These are phyloP conservation scores for Rhagophthalmus giganteus DNA, from an alignment of 2,888 invertebrate species.

Conservation along the genomic window DNA sequence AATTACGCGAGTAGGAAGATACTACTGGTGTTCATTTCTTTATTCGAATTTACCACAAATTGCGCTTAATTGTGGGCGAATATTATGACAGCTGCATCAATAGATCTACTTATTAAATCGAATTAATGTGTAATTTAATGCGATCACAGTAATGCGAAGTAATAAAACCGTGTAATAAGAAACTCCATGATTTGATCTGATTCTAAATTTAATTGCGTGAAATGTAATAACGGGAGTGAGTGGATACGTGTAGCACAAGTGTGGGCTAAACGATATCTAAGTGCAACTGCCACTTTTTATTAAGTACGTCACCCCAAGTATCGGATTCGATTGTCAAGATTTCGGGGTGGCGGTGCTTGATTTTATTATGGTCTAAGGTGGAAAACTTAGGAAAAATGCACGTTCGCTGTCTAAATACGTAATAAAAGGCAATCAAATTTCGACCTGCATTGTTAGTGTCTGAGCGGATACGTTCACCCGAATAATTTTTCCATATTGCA, in stretches of 20 bases:
- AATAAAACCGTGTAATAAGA: conserved; percentile 31
- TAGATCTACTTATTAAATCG: no score
- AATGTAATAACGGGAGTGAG: conserved; percentile 45
- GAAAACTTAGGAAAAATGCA: conserved; percentile 48
- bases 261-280: conserved; percentile 45
- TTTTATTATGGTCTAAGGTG: conserved; percentile 50
- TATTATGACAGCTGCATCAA: no score
- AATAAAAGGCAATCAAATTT: conserved; percentile 46
- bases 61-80: no score
- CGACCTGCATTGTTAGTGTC: conserved; percentile 36
- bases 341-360: conserved; percentile 48
- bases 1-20: no score
- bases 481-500: conserved; percentile 24
- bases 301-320: conserved; percentile 50
- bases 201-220: conserved; percentile 49
- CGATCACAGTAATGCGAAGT: conserved; percentile 23
- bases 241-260: conserved; percentile 43
- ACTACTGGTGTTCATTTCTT: no score
- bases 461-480: conserved; percentile 23
- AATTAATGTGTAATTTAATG: conserved; percentile 20
- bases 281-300: conserved; percentile 53
- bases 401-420: conserved; percentile 41
- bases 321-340: conserved; percentile 46
- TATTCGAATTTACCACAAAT: no score
- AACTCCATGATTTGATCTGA: conserved; percentile 35